Conservation (phyloP, 2,797 vertebrate species). For the Chrosomus eos region DNA sequence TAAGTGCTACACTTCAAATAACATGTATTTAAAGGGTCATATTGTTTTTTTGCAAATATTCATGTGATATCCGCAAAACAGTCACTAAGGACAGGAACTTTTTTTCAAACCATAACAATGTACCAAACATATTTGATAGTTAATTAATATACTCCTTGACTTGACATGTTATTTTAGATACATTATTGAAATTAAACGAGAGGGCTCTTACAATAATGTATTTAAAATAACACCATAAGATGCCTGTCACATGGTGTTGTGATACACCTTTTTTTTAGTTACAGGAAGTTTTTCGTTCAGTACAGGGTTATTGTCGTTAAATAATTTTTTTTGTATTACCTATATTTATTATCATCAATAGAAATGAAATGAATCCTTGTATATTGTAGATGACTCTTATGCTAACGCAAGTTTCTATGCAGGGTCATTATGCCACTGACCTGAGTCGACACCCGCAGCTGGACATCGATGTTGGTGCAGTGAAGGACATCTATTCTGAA, state of each 20-base stretch:
- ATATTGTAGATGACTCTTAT: not conserved
- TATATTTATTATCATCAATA: not conserved
- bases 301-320: not conserved
- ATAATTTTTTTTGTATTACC: not conserved
- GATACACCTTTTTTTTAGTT: no score
- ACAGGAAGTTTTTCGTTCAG: not conserved
- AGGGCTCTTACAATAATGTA: not conserved
- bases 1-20: no score
- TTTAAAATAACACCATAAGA: not conserved
- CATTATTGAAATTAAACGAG: not conserved
- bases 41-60: not conserved
- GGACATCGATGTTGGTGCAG: slow-evolving; percentile 88
- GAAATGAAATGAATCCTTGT: not conserved
- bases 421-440: slow-evolving; percentile 87
- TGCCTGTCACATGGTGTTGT: no score
- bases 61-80: not conserved
- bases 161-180: not conserved
- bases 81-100: not conserved
- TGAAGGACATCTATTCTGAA: slow-evolving; percentile 91
- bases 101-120: no score
- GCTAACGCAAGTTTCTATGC: slow-evolving; percentile 48
- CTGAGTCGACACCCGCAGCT: slow-evolving; percentile 88
- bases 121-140: not conserved
- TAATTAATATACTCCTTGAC: not conserved
- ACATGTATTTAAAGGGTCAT: no score